A percentile compares a stretch with the other conserved stretches of the same genome.
phyloP scores from a whole-genome alignment of 2,888 invertebrate species.

The Eudemis profundana region DNA sequence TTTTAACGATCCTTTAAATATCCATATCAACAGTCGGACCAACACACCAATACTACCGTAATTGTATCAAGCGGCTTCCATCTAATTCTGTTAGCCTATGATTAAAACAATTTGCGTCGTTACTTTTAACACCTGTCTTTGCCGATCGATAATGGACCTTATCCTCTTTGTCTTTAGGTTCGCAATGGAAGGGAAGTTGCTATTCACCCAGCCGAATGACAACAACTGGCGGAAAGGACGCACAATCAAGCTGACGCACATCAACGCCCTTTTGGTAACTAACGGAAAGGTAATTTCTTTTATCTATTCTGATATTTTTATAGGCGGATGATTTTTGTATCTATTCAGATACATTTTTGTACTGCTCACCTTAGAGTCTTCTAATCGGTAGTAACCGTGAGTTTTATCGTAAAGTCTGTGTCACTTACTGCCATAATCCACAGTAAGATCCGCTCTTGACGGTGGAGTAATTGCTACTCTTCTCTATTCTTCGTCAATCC shows the following conservation, averaged over 20 bases:
- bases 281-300: conserved; percentile 91
- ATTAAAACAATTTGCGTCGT: conserved; percentile 41
- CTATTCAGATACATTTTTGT: neutral
- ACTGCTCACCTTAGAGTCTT: too few species aligned
- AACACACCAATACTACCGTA: conserved; percentile 13
- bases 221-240: conserved; percentile 96
- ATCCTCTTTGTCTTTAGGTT: conserved; percentile 82
- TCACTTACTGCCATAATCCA: too few species aligned
- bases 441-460: too few species aligned
- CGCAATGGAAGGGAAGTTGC: conserved; percentile 94
- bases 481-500: too few species aligned
- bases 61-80: conserved; percentile 4
- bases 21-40: conserved; percentile 1
- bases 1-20: too few species aligned
- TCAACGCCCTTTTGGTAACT: conserved; percentile 95
- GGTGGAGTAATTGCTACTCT: too few species aligned
- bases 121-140: conserved; percentile 5
- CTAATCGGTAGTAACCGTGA: too few species aligned
- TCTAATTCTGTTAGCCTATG: conserved; percentile 34
- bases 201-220: conserved; percentile 95
- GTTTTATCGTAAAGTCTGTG: too few species aligned
- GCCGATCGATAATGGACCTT: conserved; percentile 40
- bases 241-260: conserved; percentile 94
- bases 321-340: neutral
- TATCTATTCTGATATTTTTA: conserved; percentile 27